These are phyloP conservation scores for Penaeus chinensis DNA, from an alignment of 1,140 invertebrate genomes.

Conservation along the genomic window DNA sequence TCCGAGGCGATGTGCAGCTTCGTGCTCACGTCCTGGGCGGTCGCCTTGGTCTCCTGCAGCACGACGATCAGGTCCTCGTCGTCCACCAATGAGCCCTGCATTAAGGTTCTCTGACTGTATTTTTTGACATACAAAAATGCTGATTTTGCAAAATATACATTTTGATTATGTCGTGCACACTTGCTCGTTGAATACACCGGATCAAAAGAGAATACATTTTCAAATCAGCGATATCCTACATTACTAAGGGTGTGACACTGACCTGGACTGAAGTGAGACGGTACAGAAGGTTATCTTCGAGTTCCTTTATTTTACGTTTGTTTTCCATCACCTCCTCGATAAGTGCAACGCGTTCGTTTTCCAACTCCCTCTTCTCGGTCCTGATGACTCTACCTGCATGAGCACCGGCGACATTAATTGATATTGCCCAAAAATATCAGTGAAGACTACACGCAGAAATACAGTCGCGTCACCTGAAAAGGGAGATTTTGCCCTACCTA, in stretches of 20 bases:
- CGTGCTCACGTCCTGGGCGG: conserved; percentile 93
- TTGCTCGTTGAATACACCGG: no score
- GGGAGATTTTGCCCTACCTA: conserved; percentile 72
- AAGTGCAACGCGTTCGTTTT: conserved; percentile 90
- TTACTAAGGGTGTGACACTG: background rate
- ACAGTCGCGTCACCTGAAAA: no score
- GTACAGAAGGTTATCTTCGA: conserved; percentile 91
- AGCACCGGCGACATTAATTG: background rate
- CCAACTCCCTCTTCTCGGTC: conserved; percentile 95
- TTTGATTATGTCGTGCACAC: no score
- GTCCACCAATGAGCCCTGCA: conserved; percentile 89
- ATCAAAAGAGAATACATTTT: no score
- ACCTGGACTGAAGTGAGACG: conserved; percentile 89
- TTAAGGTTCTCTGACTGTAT: background rate
- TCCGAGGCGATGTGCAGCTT: conserved; percentile 91
- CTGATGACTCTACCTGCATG: conserved; percentile 84
- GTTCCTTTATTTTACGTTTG: conserved; percentile 94
- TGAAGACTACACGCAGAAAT: no score
- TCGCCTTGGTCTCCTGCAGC: conserved; percentile 90
- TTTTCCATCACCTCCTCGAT: conserved; percentile 97
- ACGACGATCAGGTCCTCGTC: conserved; percentile 95
- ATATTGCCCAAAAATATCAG: background rate
- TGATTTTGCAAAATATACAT: no score
- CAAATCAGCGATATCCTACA: no score
- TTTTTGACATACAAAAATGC: no score